Evolutionary conservation across 2,113 vertebrate genomes (phyloP), one percentile per base, ranked within the genome.

Genomic region (Coracopsis vasa): DNA sequence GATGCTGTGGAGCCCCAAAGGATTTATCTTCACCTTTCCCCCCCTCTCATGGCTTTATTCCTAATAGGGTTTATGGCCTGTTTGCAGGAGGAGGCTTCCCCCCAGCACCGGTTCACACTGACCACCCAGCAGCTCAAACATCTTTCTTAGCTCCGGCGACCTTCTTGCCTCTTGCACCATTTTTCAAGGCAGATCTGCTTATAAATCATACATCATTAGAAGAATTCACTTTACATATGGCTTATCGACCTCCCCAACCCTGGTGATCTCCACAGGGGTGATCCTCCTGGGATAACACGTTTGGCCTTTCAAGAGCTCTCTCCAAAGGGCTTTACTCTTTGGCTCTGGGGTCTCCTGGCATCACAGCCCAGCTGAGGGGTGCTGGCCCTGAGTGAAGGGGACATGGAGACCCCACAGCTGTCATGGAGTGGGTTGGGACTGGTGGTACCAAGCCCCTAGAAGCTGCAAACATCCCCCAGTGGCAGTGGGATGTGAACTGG

Each of bases 211-310:
- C 6, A 3, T 67, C 45, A 3, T 9, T 17, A 50, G 47, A 21
- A 56, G 8, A 3, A 4, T 15, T 39, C 54, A 3, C 61, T 44
- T 39, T 29, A 15, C 7, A 0, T 6, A 3, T 4, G 15, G 20
- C 50, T 29, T 19, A 27, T 4, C 6, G 2, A 92, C 16, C 21
- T 21, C 64, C 24, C 18, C 11, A 0, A 7, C 70, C 51, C 25
- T 2, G 4, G 47, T 5, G 21, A 20, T 15, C 61, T 69, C 79
- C 50, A 0, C 1, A 1, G n/a, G 37, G 16, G 7, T 29, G 58
- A 17, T 47, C 35, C 5, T 37, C 85, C 37, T 18, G 21, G 10
- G 16, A 5, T 16, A 56, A 33, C 29, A 5, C 6, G 0, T 39
- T 12, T 14, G 78, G 60, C 12, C 45, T 33, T 15, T 19, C 1